A percentile compares a stretch with the other conserved stretches of the same genome.
Conservation (phyloP, 2,797 vertebrate species). For the Loriculus beryllinus region DNA sequence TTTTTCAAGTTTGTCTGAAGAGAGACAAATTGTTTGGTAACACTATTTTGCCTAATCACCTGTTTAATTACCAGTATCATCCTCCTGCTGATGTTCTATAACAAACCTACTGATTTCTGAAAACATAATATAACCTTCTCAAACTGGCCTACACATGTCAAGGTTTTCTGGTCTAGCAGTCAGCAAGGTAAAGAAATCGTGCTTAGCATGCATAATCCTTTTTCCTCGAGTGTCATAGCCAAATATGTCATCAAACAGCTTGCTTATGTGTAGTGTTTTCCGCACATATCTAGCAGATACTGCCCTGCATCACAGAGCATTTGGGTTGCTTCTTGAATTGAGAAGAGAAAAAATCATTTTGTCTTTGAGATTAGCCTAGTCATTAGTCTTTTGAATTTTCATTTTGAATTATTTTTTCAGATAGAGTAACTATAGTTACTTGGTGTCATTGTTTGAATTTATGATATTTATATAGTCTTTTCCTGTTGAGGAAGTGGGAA, state of each 20-base stretch:
- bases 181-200: neutral
- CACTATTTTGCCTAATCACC: slow-evolving; percentile 34
- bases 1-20: slow-evolving; percentile 22
- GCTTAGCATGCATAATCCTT: neutral
- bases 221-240: neutral
- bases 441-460: neutral
- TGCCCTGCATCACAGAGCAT: neutral
- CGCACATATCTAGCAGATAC: neutral
- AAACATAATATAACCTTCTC: neutral
- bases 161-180: slow-evolving; percentile 13
- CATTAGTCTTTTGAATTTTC: neutral
- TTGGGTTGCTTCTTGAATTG: neutral
- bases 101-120: slow-evolving; percentile 37
- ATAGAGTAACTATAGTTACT: neutral
- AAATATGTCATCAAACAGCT: neutral
- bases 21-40: slow-evolving; percentile 26
- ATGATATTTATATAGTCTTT: neutral
- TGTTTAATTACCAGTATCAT: slow-evolving; percentile 3
- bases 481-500: neutral
- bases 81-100: slow-evolving; percentile 8
- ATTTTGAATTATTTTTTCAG: neutral
- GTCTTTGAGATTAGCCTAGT: neutral
- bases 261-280: neutral
- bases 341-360: neutral
- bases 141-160: neutral